Base-by-base conservation (phyloP, 2,888 invertebrate genomes). In the Proisotoma minuta region DNA sequence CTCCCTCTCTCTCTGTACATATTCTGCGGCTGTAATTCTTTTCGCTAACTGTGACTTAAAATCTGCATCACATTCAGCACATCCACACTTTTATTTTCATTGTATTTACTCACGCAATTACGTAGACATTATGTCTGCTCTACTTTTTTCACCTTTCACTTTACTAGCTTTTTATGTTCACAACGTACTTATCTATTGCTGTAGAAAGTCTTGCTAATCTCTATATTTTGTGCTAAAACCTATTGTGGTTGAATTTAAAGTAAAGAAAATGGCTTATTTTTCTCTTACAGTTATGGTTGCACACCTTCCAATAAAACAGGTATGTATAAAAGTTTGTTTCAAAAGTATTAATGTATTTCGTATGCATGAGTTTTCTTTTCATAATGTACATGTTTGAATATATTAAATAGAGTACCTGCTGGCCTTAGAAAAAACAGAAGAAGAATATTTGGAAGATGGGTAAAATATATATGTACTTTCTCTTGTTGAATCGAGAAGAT, bases 381-480 rank as follows among this genome's bases (percentile, higher is more conserved):
- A n/a, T n/a, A n/a, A n/a, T n/a, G n/a, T n/a, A n/a, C n/a, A n/a
- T n/a, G n/a, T n/a, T n/a, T n/a, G n/a, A n/a, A n/a, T n/a, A n/a
- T n/a, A n/a, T n/a, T n/a, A n/a, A n/a, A n/a, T n/a, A n/a, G 87
- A 87, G 80, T 91, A 89, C 79, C 84, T 88, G 77, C 82, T 83
- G 3, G 54, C 67, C n/a, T 28, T 64, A 27, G 56, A 56, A 3
- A 56, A 56, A 26, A 91, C 92, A 59, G 91, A 91, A 79, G 93
- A 93, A 80, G 89, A 89, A 78, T 94, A 93, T 79, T 91, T 91
- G 79, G 92, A 92, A 78, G 86, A 86, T 76, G n/a, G n/a, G n/a
- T n/a, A n/a, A n/a, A n/a, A n/a, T n/a, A n/a, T n/a, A n/a, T n/a
- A n/a, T n/a, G n/a, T n/a, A n/a, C n/a, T n/a, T n/a, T n/a, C n/a